Evolutionary conservation across 2,113 vertebrate genomes (phyloP), one percentile per base, ranked within the genome.

Genomic region (Cisticola juncidis): DNA sequence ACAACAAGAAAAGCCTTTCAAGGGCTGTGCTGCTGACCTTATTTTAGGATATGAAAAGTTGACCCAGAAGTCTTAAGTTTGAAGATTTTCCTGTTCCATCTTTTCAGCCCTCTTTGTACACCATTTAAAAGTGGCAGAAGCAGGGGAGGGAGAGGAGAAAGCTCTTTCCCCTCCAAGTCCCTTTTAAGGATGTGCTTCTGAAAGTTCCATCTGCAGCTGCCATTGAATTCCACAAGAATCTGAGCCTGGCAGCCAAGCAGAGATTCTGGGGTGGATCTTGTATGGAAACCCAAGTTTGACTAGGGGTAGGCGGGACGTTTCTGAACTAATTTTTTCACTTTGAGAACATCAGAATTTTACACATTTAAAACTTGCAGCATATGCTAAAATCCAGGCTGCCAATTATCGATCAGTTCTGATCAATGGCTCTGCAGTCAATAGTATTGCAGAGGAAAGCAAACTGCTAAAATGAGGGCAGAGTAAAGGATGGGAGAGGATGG

Each of bases 41-140:
- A 84, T 86, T 96, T 96, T 86, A 69, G 36, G 68, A 74, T 83
- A 86, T 84, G 71, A 88, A 84, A 86, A 81, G 82, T 61, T 88
- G 80, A 92, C 83, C 65, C 77, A 86, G 38, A 88, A 96, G 60
- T 26, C 60, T 83, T 47, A 69, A 90, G 61, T 88, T 54, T 76
- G 80, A 93, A 81, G 40, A 57, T 74, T 77, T 73, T 18, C 68
- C 44, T 56, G 53, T 65, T 93, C 79, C 36, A n/a, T 71, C 76
- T 74, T 86, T 74, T 86, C 90, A 81, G 79, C 51, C 16, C 4
- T 25, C 56, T 78, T 88, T 74, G 60, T 78, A 71, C 28, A 60
- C 13, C 48, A 22, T 0, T 2, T 9, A 11, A 13, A 62, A 70
- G 68, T 44, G 51, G 60, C 5, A 42, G 57, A 53, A n/a, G 73